Evolutionary conservation across 2,113 vertebrate genomes (phyloP), one percentile per base, ranked within the genome.

Genomic region (Bothrops jararaca): DNA sequence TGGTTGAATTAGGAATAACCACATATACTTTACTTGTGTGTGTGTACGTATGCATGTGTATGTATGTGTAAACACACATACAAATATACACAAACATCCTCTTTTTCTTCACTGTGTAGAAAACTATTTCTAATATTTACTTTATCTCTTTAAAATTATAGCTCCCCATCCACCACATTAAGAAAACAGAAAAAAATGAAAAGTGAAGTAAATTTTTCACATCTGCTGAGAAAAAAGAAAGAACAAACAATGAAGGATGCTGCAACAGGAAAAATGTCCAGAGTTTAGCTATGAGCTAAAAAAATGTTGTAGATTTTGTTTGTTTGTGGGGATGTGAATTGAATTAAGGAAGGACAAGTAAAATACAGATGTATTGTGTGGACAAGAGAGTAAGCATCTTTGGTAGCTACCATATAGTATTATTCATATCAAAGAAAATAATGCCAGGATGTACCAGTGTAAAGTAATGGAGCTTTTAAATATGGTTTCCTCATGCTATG

Each of bases 231-330:
- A 60, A 89, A 96, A 95, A 94, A 52, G 91, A 93, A 93, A 88
- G 64, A 96, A 85, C 58, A 93, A 91, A 89, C 92, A 94, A 86
- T 94, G 92, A 95, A 96, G 91, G 74, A 87, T 93, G 42, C 94
- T 90, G 60, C 90, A 91, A 93, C 0, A 13, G 42, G 91, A 92
- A 90, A 92, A 93, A 52, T 94, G 88, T 94, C 86, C 94, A 87
- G 92, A 96, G 91, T 94, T 95, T 53, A 48, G 86, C 92, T 94
- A 52, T 26, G 57, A 95, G 95, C 91, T 95, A 93, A 92, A 95
- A 89, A 94, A 3, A 1, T 93, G 12, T 86, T 52, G 20, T 24
- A 42, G 92, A 88, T 94, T 42, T 57, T 34, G 34, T 12, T n/a
- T 2, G 29, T 5, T 12, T 3, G 34, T 1, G 4, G 4, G 64